A percentile compares a stretch with the other conserved stretches of the same genome.
These are phyloP conservation scores for Thaumatotibia leucotreta DNA, from an alignment of 1,140 invertebrate genomes.

Conservation along the genomic window DNA sequence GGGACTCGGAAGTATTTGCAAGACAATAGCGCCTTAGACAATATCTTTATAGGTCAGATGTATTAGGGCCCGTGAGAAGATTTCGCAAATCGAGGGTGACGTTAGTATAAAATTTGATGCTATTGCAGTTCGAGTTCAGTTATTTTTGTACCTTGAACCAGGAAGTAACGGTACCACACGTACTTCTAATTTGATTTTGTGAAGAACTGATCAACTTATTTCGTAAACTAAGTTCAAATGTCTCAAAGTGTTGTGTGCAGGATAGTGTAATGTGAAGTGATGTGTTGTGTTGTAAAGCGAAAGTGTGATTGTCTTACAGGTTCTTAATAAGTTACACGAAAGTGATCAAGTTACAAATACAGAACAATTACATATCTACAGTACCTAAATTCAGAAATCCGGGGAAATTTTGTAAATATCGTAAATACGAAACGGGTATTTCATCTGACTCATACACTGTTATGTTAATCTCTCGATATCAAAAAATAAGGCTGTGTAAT, in stretches of 20 bases:
- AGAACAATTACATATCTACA: not conserved
- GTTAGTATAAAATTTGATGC: slow-evolving; percentile 50
- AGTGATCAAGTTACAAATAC: no score
- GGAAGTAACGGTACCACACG: slow-evolving; percentile 47
- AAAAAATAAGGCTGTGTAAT: not conserved
- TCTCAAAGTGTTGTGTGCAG: not conserved
- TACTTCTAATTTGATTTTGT: not conserved
- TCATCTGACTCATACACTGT: not conserved
- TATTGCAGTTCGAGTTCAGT: slow-evolving; percentile 48
- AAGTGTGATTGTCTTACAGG: not conserved
- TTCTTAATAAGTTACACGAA: no score
- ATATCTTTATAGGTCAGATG: slow-evolving; percentile 48
- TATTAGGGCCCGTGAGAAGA: slow-evolving; percentile 43
- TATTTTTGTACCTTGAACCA: slow-evolving; percentile 44
- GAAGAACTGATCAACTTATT: not conserved
- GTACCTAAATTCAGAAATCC: not conserved
- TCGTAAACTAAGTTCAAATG: no score
- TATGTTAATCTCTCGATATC: slow-evolving; percentile 1
- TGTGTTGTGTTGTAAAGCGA: not conserved
- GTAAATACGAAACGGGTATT: not conserved
- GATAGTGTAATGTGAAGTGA: not conserved
- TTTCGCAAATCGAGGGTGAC: slow-evolving; percentile 43
- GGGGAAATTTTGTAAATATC: not conserved
- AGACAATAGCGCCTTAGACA: slow-evolving; percentile 56
- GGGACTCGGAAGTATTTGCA: slow-evolving; percentile 41